phyloP scores from a whole-genome alignment of 2,888 invertebrate species.

The Scrobipalpa atriplicella region DNA sequence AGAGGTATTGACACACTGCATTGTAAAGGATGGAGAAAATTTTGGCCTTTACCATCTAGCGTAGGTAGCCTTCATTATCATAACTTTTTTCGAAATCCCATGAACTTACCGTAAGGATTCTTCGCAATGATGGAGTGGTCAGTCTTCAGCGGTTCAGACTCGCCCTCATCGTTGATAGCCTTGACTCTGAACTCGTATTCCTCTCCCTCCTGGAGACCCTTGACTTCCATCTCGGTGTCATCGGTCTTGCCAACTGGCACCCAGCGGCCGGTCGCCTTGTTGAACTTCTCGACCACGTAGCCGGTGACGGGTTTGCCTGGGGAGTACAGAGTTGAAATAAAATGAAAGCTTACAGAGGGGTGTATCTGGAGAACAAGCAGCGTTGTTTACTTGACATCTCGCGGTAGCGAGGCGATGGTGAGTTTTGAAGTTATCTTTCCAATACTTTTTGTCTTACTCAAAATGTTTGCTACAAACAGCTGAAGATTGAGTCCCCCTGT shows the following conservation, averaged over 20 bases:
- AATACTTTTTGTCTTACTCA: too few relatives aligned
- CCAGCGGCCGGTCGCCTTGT: constrained; percentile 96
- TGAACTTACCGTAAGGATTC: constrained; percentile 94
- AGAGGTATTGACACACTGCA: too few relatives aligned
- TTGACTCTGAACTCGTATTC: constrained; percentile 97
- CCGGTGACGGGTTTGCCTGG: constrained; percentile 91
- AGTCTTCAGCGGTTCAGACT: constrained; percentile 97
- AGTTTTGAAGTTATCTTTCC: too few relatives aligned
- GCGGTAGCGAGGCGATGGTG: too few relatives aligned
- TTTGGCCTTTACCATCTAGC: too few relatives aligned
- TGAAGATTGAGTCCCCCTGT: too few relatives aligned
- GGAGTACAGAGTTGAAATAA: neutral
- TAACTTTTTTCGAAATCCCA: too few relatives aligned
- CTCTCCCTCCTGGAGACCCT: constrained; percentile 92
- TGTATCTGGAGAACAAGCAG: too few relatives aligned
- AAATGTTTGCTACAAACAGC: too few relatives aligned
- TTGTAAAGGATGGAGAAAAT: too few relatives aligned
- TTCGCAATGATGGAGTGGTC: constrained; percentile 94
- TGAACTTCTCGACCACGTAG: constrained; percentile 96
- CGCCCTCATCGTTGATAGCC: constrained; percentile 97
- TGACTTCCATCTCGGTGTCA: constrained; percentile 92
- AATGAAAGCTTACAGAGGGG: neutral
- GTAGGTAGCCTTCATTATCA: too few relatives aligned
- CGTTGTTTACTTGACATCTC: too few relatives aligned
- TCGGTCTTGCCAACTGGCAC: constrained; percentile 94